phyloP scores from a whole-genome alignment of 2,797 vertebrate genomes.

The Schizopygopsis pylzovi region DNA sequence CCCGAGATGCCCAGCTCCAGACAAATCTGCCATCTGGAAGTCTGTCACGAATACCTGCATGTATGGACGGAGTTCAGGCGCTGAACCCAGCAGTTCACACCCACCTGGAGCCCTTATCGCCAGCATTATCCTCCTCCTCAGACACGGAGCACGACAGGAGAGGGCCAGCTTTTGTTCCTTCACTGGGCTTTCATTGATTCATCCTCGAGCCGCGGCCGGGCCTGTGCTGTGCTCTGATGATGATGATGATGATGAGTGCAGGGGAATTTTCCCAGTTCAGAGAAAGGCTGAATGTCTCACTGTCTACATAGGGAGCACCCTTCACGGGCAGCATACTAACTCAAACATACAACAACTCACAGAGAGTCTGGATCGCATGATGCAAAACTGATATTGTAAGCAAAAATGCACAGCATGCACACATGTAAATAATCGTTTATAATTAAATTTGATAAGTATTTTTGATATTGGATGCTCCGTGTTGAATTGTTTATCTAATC shows the following conservation, averaged over 20 bases:
- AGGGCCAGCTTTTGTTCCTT: neutral
- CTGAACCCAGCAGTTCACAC: constrained; percentile 59
- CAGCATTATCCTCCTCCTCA: constrained; percentile 54
- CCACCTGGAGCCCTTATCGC: constrained; percentile 58
- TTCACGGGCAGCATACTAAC: neutral
- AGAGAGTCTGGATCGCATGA: neutral
- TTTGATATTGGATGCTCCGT: neutral
- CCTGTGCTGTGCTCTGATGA: neutral
- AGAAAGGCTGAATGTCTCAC: neutral
- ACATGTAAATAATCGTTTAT: neutral
- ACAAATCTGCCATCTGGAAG: constrained; percentile 54
- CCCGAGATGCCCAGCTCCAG: constrained; percentile 55
- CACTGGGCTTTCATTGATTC: neutral
- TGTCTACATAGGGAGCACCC: neutral
- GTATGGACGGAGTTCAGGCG: constrained; percentile 51
- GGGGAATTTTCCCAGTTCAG: constrained; percentile 50
- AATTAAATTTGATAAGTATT: neutral
- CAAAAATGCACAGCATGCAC: neutral
- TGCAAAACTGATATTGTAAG: neutral
- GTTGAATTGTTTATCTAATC: too few relatives aligned
- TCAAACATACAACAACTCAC: neutral
- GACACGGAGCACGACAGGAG: constrained; percentile 16
- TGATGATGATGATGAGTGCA: neutral
- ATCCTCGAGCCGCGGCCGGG: neutral
- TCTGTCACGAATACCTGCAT: constrained; percentile 67